Percentiles rank a stretch among this genome's conserved stretches.
Evolutionary conservation across 92 coral and sea anemone genomes (phyloP).

Genomic region (Parazoanthus atlanticus): DNA sequence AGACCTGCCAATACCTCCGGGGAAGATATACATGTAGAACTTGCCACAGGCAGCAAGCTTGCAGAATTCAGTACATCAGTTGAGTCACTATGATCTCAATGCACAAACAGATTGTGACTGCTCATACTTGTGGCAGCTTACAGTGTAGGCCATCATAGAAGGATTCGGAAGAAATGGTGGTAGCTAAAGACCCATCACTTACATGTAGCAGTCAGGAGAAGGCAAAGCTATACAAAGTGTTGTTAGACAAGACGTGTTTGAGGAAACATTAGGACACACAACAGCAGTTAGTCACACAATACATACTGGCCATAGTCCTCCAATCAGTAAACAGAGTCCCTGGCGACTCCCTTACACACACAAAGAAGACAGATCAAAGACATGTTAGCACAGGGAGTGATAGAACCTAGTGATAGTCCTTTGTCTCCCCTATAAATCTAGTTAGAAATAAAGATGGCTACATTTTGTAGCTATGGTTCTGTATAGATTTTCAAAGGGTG

Average conservation of each 20-base stretch:
- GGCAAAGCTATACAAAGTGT: constrained; percentile 1
- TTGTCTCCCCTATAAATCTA: constrained; percentile 57
- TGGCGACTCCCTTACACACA: constrained; percentile 52
- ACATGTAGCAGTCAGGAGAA: constrained; percentile 8
- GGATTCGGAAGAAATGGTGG: constrained; percentile 39
- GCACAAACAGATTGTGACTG: not conserved
- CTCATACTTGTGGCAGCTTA: constrained; percentile 14
- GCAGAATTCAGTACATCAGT: constrained; percentile 23
- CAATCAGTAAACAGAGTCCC: constrained; percentile 31
- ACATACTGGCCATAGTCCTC: not conserved
- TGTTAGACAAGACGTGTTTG: constrained; percentile 8
- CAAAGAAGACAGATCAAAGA: constrained; percentile 46
- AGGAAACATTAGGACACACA: constrained; percentile 9
- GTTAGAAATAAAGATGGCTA: constrained; percentile 50
- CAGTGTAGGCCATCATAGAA: not conserved
- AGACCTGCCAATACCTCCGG: no score
- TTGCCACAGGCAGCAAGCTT: constrained; percentile 9
- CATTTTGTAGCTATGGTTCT: constrained; percentile 45
- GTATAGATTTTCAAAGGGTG: constrained; percentile 24
- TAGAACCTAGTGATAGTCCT: constrained; percentile 48
- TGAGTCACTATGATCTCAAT: not conserved
- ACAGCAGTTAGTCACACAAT: not conserved
- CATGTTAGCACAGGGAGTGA: constrained; percentile 52
- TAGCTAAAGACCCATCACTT: constrained; percentile 30
- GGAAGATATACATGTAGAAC: no score